These are phyloP conservation scores for Coracopsis vasa DNA, from an alignment of 2,113 vertebrate genomes.

Conservation along the genomic window DNA sequence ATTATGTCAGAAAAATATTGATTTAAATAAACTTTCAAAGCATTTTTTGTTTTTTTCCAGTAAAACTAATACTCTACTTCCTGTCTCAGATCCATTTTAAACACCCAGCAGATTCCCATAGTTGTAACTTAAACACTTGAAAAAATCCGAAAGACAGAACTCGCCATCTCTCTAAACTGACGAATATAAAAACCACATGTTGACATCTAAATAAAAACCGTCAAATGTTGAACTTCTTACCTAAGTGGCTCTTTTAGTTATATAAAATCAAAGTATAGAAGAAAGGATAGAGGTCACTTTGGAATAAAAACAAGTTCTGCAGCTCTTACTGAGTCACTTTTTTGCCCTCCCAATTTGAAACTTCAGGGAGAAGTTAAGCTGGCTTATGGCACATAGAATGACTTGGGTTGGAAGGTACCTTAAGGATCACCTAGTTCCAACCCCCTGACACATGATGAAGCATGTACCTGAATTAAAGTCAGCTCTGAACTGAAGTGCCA, in stretches of 20 bases:
- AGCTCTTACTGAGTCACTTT: neutral
- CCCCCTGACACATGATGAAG: neutral
- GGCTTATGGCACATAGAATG: neutral
- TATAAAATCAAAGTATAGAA: neutral
- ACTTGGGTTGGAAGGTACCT: neutral
- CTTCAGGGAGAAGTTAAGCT: neutral
- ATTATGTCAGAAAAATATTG: neutral
- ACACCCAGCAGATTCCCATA: conserved; percentile 4
- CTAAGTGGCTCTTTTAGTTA: neutral
- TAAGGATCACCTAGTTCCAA: neutral
- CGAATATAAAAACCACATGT: conserved; percentile 5
- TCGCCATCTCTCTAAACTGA: neutral
- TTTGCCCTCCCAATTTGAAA: neutral
- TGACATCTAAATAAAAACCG: conserved; percentile 7
- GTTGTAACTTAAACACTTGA: neutral
- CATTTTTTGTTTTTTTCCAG: neutral
- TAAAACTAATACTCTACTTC: conserved; percentile 36
- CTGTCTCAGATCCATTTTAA: conserved; percentile 1
- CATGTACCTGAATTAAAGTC: neutral
- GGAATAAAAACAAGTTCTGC: neutral
- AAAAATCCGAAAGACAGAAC: conserved; percentile 2
- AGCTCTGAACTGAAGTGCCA: neutral
- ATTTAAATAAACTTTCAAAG: neutral
- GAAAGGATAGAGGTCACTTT: neutral
- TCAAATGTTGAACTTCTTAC: neutral